phyloP scores from a whole-genome alignment of 2,888 invertebrate species.

The Drosophila testacea region DNA sequence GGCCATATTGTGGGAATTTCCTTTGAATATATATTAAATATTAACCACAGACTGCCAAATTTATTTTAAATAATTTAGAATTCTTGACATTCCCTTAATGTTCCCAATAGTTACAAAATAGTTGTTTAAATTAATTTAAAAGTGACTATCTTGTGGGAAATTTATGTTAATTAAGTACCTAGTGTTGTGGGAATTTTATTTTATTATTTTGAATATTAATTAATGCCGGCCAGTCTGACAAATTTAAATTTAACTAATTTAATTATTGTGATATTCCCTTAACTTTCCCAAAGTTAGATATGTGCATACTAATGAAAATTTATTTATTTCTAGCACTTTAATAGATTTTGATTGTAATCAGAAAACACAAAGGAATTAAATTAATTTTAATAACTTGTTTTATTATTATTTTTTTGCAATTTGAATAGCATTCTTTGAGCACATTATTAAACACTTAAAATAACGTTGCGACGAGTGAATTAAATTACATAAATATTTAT shows the following conservation, averaged over 20 bases:
- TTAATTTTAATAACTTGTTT: slow-evolving; percentile 15
- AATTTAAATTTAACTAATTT: too few relatives aligned
- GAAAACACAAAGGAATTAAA: not conserved
- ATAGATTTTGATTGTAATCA: not conserved
- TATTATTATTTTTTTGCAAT: slow-evolving; percentile 18
- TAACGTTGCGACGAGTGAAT: slow-evolving; percentile 39
- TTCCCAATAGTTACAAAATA: too few relatives aligned
- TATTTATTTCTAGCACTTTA: not conserved
- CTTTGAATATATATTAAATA: not conserved
- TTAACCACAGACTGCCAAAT: not conserved
- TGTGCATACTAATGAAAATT: not conserved
- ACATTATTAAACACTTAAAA: slow-evolving; percentile 46
- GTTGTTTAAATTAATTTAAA: too few relatives aligned
- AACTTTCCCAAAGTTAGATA: too few relatives aligned
- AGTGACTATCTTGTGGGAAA: too few relatives aligned
- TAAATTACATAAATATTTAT: slow-evolving; percentile 56
- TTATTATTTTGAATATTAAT: too few relatives aligned
- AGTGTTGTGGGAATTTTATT: too few relatives aligned
- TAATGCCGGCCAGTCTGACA: too few relatives aligned
- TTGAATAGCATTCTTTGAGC: slow-evolving; percentile 46
- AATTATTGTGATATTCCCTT: too few relatives aligned
- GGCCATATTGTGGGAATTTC: slow-evolving; percentile 1
- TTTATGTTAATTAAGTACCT: too few relatives aligned
- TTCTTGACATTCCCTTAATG: too few relatives aligned
- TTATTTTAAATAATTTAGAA: not conserved